Evolutionary conservation across 2,888 invertebrate genomes (phyloP), one percentile per base, ranked within the genome.

Genomic region (Diogma glabrata): DNA sequence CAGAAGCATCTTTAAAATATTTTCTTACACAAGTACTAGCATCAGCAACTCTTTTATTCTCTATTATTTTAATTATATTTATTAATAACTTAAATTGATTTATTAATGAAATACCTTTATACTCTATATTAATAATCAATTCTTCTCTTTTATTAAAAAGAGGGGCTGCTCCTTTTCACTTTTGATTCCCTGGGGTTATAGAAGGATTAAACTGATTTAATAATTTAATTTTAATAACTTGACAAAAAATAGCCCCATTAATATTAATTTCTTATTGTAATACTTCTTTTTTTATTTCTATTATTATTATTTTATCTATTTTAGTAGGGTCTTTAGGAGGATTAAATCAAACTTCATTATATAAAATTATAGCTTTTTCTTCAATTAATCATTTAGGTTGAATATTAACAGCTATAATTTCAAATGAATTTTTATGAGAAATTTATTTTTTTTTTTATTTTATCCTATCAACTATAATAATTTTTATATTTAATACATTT

Each of bases 191-290:
- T 0, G 78, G 77, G n/a, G 28, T 3, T 12, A 28, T 28, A 28
- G 28, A 28, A 28, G 28, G 28, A 28, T 3, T 28, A 28, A 28
- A n/a, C 2, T 28, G 28, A 28, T 4, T 28, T 3, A 28, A 28
- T 28, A n/a, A n/a, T n/a, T n/a, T n/a, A n/a, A n/a, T n/a, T n/a
- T n/a, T n/a, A n/a, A n/a, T n/a, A n/a, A n/a, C n/a, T 28, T 28
- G 28, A 72, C 79, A 80, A 78, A 80, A 80, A 77, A 73, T 79
- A 70, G 72, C 75, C 30, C 79, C 79, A 3, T 66, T 79, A 70
- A 71, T 76, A 64, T 57, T 78, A 61, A 59, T 76, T 43, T 73
- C 72, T 48, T 75, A 74, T 64, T 67, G 69, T 63, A 63, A 66
- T 61, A 66, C 69, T 63, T 64, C 64, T 60, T 65, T 67, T 59